Base-by-base conservation (phyloP, 1,140 invertebrate genomes). In the Nephila pilipes region DNA sequence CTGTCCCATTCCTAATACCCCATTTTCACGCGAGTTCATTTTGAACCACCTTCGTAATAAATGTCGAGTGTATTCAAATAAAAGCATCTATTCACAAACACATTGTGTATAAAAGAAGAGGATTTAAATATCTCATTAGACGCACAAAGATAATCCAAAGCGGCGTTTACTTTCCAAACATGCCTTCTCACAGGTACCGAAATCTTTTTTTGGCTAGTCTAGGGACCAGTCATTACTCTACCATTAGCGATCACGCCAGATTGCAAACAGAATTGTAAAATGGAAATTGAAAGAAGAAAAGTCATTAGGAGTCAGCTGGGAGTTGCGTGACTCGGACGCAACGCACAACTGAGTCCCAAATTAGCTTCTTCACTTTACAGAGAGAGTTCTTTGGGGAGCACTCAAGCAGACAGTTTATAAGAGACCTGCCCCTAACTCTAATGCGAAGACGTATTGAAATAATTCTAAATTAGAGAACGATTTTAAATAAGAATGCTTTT, bases 301-400 rank as follows among this genome's bases (percentile, higher is more conserved):
- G 69, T 16, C 69, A 75, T 75, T 75, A 75, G 29, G 69, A 75
- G 10, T 36, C 69, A 36, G 69, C 69, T 32, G 69, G 18, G 69
- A 18, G 18, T 75, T 75, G 69, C 69, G 69, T 75, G 69, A 75
- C 29, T 32, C 14, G 69, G 69, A 36, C 25, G 69, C 14, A 75
- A 75, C 69, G 69, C 69, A 18, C 69, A 75, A 75, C 69, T 75
- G 69, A 75, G 29, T 75, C 69, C 36, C 36, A 75, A 36, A 75
- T 75, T 75, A 75, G 69, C 69, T 14, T 32, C 16, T 32, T 36
- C 25, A 29, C 32, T 29, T 29, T 29, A 1, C 69, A 10, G 12
- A 60, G 58, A 60, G 16, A 1, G 16, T 75, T 32, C 29, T 75
- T 18, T 32, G 16, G 25, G 18, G 36, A 18, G 69, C 69, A 36